These are phyloP conservation scores for Chymomyza amoena DNA, from an alignment of 2,888 invertebrate genomes.

Conservation along the genomic window DNA sequence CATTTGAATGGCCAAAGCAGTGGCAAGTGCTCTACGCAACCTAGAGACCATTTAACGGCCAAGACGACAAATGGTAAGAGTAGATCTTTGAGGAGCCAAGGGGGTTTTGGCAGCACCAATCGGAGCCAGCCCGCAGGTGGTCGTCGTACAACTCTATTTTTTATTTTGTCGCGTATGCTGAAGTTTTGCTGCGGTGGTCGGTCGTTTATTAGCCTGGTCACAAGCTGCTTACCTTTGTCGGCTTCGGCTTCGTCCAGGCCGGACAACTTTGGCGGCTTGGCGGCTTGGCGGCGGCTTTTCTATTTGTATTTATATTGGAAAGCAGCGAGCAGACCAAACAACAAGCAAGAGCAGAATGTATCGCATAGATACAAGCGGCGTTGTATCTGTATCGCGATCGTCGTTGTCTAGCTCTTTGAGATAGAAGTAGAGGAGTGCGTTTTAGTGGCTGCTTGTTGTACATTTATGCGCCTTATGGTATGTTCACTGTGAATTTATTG, in stretches of 20 bases:
- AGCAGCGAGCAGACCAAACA: conserved; percentile 38
- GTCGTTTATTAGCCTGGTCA: conserved; percentile 48
- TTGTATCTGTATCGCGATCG: conserved; percentile 45
- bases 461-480: conserved; percentile 40
- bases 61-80: conserved; percentile 19
- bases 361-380: conserved; percentile 8
- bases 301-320: conserved; percentile 35
- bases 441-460: conserved; percentile 58
- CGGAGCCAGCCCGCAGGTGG: conserved; percentile 55
- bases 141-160: conserved; percentile 73
- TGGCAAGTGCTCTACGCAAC: conserved; percentile 1
- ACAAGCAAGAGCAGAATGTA: conserved; percentile 6
- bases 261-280: not conserved
- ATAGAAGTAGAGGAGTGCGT: conserved; percentile 44
- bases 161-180: conserved; percentile 71
- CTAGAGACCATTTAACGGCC: conserved; percentile 15
- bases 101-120: conserved; percentile 11
- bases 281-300: conserved; percentile 20
- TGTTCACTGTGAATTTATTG: conserved; percentile 77
- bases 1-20: conserved; percentile 61
- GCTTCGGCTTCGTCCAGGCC: conserved; percentile 10
- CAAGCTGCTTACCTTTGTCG: conserved; percentile 5
- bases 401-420: conserved; percentile 26
- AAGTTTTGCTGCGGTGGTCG: conserved; percentile 67
- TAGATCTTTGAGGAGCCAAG: conserved; percentile 8